phyloP scores from a whole-genome alignment of 2,888 invertebrate genomes.

The Parnassius mnemosyne region DNA sequence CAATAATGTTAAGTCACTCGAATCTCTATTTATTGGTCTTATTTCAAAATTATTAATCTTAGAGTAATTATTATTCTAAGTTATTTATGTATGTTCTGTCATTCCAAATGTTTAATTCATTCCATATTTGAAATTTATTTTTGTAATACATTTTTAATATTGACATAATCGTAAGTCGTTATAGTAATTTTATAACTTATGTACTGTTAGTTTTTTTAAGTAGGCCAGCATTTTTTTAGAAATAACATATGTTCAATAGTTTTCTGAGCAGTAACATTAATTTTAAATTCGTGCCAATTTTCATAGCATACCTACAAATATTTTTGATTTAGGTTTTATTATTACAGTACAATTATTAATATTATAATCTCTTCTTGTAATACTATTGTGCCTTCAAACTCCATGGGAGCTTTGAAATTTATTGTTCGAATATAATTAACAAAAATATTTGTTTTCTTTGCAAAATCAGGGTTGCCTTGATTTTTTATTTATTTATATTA shows the following conservation, averaged over 20 bases:
- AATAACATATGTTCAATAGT: slow-evolving; percentile 16
- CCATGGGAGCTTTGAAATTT: slow-evolving; percentile 44
- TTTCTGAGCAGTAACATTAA: slow-evolving; percentile 8
- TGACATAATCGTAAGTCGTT: slow-evolving; percentile 28
- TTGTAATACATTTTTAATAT: slow-evolving; percentile 36
- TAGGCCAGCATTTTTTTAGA: slow-evolving; percentile 30
- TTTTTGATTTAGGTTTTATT: slow-evolving; percentile 26
- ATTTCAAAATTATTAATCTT: slow-evolving; percentile 30
- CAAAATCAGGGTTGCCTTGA: slow-evolving; percentile 43
- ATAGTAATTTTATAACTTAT: slow-evolving; percentile 31
- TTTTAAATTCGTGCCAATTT: slow-evolving; percentile 47
- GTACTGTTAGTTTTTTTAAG: slow-evolving; percentile 28
- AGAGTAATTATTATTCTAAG: no score
- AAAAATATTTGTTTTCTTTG: slow-evolving; percentile 34
- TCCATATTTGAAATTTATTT: slow-evolving; percentile 51
- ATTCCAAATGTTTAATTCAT: slow-evolving; percentile 52
- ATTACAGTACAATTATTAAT: slow-evolving; percentile 53
- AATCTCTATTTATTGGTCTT: slow-evolving; percentile 34
- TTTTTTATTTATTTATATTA: slow-evolving; percentile 48
- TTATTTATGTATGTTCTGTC: slow-evolving; percentile 31
- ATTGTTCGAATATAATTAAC: slow-evolving; percentile 46
- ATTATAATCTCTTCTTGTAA: slow-evolving; percentile 37
- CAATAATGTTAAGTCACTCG: slow-evolving; percentile 30
- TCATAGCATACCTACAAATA: slow-evolving; percentile 31
- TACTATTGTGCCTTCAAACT: slow-evolving; percentile 55